Evolutionary conservation across 1,140 invertebrate species (phyloP), one percentile per base, ranked within the genome.

Genomic region (Diachasmimorpha longicaudata): DNA sequence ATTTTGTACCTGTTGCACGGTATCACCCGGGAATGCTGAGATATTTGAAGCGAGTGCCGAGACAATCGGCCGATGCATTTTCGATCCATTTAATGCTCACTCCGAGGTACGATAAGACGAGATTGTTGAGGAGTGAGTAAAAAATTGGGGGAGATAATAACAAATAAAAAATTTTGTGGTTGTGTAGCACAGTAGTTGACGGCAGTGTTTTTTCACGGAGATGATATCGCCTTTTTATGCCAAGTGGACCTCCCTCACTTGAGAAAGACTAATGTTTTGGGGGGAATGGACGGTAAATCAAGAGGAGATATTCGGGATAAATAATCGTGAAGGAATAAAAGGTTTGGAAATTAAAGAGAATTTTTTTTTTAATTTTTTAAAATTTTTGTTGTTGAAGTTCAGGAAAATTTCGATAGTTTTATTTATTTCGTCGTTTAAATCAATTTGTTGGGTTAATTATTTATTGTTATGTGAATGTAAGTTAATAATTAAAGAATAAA

Each of bases 111-210:
- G 73, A 75, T 70, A 70, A 75, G 52, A 70, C 19, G 46, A 31
- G 39, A n/a, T 23, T 39, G 55, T 31, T 31, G 48, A 70, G 46
- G 23, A 52, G 42, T 19, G 16, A 13, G 10, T 19, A 52, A 52
- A 52, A 52, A 52, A 52, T 52, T 42, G 39, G 39, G 39, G 6
- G 16, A 52, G 48, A 52, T 52, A 52, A 16, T 52, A n/a, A 16
- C 0, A n/a, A 52, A 52, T 19, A 52, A 52, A 52, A 42, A n/a
- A n/a, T n/a, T n/a, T n/a, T n/a, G 4, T 16, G 39, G 8, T 39
- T 16, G 76, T 52, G 76, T 77, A 77, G 76, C 76, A 77, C 76
- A 71, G 76, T 77, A 77, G 76, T 77, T 46, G 70, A 21, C 52
- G 70, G 14, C 48, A 52, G 16, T 58, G 72, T 77, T 77, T 77